Base-by-base conservation (phyloP, 2,888 invertebrate genomes). In the Fragum sueziense region DNA sequence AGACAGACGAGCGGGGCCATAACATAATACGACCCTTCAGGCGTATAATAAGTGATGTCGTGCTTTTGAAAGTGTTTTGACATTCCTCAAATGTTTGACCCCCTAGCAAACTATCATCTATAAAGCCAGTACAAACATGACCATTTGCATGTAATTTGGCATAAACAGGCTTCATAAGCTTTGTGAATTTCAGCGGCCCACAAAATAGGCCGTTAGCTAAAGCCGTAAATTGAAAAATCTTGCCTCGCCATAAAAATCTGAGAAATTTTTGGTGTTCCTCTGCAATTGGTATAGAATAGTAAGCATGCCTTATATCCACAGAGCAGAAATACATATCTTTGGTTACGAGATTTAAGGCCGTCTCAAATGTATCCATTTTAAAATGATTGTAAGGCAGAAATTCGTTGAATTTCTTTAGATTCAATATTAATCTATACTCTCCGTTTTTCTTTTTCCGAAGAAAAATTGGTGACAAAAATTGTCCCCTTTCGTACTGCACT, bases 401-500 rank as follows among this genome's bases (percentile, higher is more conserved):
- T n/a, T n/a, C n/a, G n/a, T n/a, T n/a, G n/a, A n/a, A n/a, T n/a
- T n/a, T n/a, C n/a, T n/a, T n/a, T n/a, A n/a, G n/a, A n/a, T n/a
- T n/a, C 59, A 59, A 9, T 17, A 59, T 59, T 25, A 59, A 2
- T 27, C 25, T 59, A 6, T 59, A 9, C 29, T 2, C 59, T 25
- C 59, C 11, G 25, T 59, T 59, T 59, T 59, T 59, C 11, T 59
- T 59, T 6, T 59, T 59, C 11, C 11, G 22, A n/a, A 59, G 29
- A 59, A 59, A 4, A 22, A 4, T 59, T 2, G 59, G 59, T 59
- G 2, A 59, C 59, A 59, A 59, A 59, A 59, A 59, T 59, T 59
- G 59, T 2, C 59, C 59, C 1, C n/a, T 9, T 47, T 6, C 47
- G n/a, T 6, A 47, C 47, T 47, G 47, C 47, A 47, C 1, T n/a